Evolutionary conservation across 2,113 vertebrate species (phyloP), one percentile per base, ranked within the genome.

Genomic region (Meriones unguiculatus): DNA sequence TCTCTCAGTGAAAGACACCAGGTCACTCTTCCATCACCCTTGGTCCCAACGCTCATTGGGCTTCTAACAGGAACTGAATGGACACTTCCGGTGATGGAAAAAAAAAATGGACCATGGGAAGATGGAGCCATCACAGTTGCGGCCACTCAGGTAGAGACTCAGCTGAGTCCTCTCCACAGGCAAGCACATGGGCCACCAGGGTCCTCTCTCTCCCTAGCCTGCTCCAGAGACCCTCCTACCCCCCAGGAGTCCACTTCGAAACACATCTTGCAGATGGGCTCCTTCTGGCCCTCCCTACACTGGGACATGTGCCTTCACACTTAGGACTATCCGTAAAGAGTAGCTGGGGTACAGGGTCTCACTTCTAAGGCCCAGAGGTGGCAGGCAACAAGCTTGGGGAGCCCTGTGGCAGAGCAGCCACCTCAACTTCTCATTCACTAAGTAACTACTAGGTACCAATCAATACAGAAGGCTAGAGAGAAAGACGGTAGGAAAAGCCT

Each of bases 281-380:
- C 38, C 86, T 11, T 41, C 54, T 10, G 80, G 3, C 54, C 20
- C 46, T 28, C 54, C 17, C 76, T 64, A 32, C 1, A 2, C 32
- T 0, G 7, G 17, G n/a, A 10, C 22, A 4, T 3, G 8, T 35
- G 24, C 24, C 20, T 67, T 7, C 5, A 35, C 1, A 2, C 8
- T 35, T 12, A 4, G 62, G 35, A 28, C 52, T n/a, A 1, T 75
- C 73, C 25, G 20, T n/a, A 7, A 57, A 9, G 11, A 5, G 54
- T 41, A 13, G 5, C 0, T 28, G 25, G 46, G 67, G 1, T 22
- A 52, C 20, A 70, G 14, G n/a, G 28, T 20, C 20, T 81, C n/a
- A 54, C 13, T 62, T 84, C n/a, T 92, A 38, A 81, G 73, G 32
- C 57, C 54, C 62, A 76, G 5, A 8, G 13, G 69, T 67, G 62